Evolutionary conservation across 2,888 invertebrate genomes (phyloP).

Genomic region (Pseudococcus longispinus): DNA sequence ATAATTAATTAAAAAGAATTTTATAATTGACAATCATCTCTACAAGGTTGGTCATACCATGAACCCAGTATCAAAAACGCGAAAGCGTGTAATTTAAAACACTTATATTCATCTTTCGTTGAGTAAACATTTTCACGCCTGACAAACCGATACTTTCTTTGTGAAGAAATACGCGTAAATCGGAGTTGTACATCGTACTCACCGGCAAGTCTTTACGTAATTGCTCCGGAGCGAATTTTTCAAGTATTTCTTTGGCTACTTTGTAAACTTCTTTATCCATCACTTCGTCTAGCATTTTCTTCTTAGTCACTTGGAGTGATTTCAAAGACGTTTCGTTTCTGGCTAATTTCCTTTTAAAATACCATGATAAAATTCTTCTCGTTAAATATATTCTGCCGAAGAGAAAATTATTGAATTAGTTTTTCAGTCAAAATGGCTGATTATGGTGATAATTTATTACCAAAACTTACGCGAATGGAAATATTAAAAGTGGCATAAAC

Average conservation of each 20-base stretch:
- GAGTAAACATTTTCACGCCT: neutral
- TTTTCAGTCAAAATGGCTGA: neutral
- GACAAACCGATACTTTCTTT: neutral
- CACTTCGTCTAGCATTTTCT: constrained; percentile 89
- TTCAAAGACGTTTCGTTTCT: constrained; percentile 77
- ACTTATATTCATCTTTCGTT: neutral
- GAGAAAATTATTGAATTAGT: neutral
- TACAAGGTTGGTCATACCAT: neutral
- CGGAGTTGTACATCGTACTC: constrained; percentile 14
- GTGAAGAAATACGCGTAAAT: neutral
- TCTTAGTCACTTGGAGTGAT: constrained; percentile 80
- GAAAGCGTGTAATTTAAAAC: neutral
- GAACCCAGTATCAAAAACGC: neutral
- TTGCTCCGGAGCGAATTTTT: constrained; percentile 80
- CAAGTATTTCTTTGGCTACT: constrained; percentile 86
- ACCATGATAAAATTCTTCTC: constrained; percentile 84
- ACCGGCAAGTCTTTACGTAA: constrained; percentile 57
- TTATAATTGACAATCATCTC: neutral
- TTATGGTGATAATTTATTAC: neutral
- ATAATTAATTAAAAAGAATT: neutral
- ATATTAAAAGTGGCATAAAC: constrained; percentile 79
- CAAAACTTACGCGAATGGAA: constrained; percentile 66
- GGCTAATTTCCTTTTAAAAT: constrained; percentile 82
- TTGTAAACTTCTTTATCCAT: constrained; percentile 98
- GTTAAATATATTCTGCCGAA: constrained; percentile 75